Evolutionary conservation across 2,888 invertebrate genomes (phyloP).

Genomic region (Deroplatys truncata): DNA sequence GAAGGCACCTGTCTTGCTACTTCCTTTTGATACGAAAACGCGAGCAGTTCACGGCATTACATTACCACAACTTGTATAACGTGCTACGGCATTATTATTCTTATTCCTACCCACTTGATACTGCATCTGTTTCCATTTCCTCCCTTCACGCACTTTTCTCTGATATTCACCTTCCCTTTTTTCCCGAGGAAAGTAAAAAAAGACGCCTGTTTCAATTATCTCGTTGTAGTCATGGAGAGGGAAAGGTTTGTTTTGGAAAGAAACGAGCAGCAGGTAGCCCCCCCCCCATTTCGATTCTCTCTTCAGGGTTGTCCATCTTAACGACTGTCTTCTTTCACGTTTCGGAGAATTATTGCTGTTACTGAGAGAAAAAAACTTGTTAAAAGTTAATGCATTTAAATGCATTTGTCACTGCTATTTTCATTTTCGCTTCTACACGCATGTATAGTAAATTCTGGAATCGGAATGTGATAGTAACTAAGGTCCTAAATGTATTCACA

Average conservation of each 20-base stretch:
- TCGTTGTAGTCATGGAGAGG: not conserved
- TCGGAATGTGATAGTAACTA: too few relatives aligned
- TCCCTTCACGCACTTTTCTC: not conserved
- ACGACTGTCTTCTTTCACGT: too few relatives aligned
- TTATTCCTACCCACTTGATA: not conserved
- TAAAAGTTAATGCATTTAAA: too few relatives aligned
- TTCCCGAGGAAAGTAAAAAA: not conserved
- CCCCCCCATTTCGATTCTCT: not conserved
- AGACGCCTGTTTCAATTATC: not conserved
- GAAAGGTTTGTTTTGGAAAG: not conserved
- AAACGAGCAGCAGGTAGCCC: not conserved
- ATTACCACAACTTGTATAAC: not conserved
- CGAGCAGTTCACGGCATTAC: not conserved
- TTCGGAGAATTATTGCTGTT: too few relatives aligned
- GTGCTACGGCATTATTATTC: not conserved
- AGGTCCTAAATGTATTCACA: too few relatives aligned
- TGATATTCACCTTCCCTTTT: not conserved
- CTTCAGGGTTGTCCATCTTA: not conserved
- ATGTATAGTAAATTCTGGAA: too few relatives aligned
- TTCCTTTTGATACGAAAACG: not conserved
- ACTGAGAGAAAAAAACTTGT: too few relatives aligned
- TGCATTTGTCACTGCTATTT: too few relatives aligned
- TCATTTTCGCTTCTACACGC: too few relatives aligned
- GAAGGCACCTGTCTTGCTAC: not conserved
- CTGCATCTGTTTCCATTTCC: not conserved